Evolutionary conservation across 2,113 vertebrate genomes (phyloP).

Genomic region (Budorcas taxicolor): DNA sequence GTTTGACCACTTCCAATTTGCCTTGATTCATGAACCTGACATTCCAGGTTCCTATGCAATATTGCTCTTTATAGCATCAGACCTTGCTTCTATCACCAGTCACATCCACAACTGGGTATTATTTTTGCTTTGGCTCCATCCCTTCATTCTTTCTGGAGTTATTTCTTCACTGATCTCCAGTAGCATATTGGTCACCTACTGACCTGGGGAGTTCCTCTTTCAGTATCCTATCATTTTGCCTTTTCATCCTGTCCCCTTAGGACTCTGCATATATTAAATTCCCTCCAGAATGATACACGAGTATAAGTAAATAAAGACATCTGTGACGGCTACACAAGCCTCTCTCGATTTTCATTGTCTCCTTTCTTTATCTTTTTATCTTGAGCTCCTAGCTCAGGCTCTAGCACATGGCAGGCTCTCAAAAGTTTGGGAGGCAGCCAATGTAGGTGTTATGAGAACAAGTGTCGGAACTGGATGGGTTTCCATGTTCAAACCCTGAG

Average conservation of each 20-base stretch:
- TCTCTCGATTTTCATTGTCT: not conserved
- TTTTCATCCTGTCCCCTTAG: not conserved
- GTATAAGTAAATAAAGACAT: not conserved
- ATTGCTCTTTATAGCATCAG: too few species aligned
- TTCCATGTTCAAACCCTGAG: not conserved
- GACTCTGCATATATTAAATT: not conserved
- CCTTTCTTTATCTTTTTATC: not conserved
- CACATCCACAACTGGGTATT: too few species aligned
- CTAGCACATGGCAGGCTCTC: not conserved
- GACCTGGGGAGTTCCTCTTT: too few species aligned
- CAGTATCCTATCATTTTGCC: too few species aligned
- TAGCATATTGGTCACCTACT: too few species aligned
- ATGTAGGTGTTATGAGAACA: not conserved
- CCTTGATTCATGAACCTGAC: too few species aligned
- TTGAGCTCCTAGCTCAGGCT: not conserved
- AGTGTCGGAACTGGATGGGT: not conserved
- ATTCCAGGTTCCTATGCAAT: too few species aligned
- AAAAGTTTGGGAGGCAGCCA: not conserved
- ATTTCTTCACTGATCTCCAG: too few species aligned
- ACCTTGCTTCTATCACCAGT: too few species aligned
- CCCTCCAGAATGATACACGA: not conserved
- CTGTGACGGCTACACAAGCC: not conserved
- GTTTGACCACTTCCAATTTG: too few species aligned
- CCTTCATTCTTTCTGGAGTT: too few species aligned
- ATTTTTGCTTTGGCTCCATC: too few species aligned